Percentiles rank a stretch among this genome's conserved stretches.
Conservation (phyloP, 2,888 invertebrate species). For the Quadroppia sp. region DNA sequence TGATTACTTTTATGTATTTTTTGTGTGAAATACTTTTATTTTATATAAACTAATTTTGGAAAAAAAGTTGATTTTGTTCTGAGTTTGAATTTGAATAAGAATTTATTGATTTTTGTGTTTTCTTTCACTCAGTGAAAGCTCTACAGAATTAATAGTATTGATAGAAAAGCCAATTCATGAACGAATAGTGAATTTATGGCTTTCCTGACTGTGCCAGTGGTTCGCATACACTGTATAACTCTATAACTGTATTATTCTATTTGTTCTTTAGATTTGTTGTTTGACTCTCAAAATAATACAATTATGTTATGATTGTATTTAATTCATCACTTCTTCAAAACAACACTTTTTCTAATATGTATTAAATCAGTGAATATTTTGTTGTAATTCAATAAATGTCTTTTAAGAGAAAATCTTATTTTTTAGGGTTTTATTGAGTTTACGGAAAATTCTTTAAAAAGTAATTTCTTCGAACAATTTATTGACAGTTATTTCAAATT, state of each 20-base stretch:
- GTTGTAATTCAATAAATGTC: no score
- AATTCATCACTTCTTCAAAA: not conserved
- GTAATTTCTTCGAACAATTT: not conserved
- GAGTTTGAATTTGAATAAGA: not conserved
- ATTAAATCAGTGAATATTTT: no score
- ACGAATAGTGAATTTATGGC: constrained; percentile 12
- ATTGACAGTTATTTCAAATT: not conserved
- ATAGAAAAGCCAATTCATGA: not conserved
- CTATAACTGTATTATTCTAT: not conserved
- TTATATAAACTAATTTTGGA: constrained; percentile 24
- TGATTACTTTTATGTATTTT: not conserved
- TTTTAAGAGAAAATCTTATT: no score
- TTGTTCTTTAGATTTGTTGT: constrained; percentile 6
- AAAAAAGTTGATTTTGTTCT: constrained; percentile 14
- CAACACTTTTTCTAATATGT: no score
- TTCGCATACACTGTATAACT: not conserved
- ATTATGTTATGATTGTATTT: not conserved
- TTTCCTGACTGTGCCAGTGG: not conserved
- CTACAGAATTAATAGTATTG: not conserved
- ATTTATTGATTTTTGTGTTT: constrained; percentile 15
- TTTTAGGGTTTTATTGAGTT: not conserved
- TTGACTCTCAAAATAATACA: not conserved
- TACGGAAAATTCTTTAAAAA: not conserved
- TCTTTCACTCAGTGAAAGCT: not conserved
- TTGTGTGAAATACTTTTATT: not conserved